Evolutionary conservation across 2,797 vertebrate species (phyloP), one percentile per base, ranked within the genome.

Genomic region (Merluccius polli): DNA sequence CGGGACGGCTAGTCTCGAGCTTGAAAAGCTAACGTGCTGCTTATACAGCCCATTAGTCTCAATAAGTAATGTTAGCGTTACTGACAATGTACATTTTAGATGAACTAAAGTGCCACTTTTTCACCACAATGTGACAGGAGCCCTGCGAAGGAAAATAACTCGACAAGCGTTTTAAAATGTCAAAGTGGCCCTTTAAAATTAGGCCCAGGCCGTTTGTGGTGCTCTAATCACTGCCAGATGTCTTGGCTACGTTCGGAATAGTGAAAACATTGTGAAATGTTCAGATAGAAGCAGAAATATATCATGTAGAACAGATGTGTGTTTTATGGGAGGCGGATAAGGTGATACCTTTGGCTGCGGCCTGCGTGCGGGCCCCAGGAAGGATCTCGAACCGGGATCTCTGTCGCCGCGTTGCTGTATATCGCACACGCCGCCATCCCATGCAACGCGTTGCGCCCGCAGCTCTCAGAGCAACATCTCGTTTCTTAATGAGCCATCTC

Each of bases 221-320:
- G 76, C 87, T 88, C 83, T 82, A 84, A 83, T 80, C 80, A 75
- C 83, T 83, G 72, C 63, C 32, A 73, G 70, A 63, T 41, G 71
- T 74, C 73, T 76, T 71, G 35, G 72, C 35, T 73, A 21, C 33
- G 59, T 33, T 68, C 48, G n/a, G 33, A 48, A n/a, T 73, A 74
- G 41, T 18, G 68, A 77, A 75, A 75, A 76, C 75, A 59, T 76
- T 71, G 75, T 71, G 68, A 71, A 76, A 59, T 21, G 33, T 72
- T 72, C 75, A 77, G 75, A 76, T 76, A 65, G 75, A 72, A 72
- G 71, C 77, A 79, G 52, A 48, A 75, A 72, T 78, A 0, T 15
- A 59, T 68, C 21, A 72, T 71, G 73, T 67, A 10, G 74, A 76
- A 44, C 3, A 70, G 73, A 82, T 70, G 16, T 70, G 41, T 68